Evolutionary conservation across 2,888 invertebrate species (phyloP).

Genomic region (Corbicula japonica): DNA sequence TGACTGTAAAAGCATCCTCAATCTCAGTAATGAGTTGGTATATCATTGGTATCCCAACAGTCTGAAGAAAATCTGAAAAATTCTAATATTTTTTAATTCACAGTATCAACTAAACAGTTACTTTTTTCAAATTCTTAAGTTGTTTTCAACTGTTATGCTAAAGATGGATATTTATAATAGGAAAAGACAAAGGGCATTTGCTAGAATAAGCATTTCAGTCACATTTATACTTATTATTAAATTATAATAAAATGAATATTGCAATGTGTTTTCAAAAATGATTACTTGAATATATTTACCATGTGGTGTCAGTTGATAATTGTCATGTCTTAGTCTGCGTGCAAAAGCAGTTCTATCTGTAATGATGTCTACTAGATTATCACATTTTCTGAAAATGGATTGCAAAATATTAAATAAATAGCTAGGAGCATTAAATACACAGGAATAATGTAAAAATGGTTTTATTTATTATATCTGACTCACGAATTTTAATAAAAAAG

Average conservation of each 20-base stretch:
- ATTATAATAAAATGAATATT: neutral
- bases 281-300: conserved; percentile 11
- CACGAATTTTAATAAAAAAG: neutral
- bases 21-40: conserved; percentile 20
- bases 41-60: conserved; percentile 30
- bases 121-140: no score
- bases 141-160: neutral
- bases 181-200: neutral
- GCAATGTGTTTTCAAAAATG: no score
- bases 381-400: conserved; percentile 22
- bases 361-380: conserved; percentile 6
- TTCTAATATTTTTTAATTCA: neutral
- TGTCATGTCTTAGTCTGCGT: conserved; percentile 14
- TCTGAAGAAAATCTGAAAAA: neutral
- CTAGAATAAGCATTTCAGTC: neutral
- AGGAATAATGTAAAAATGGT: no score
- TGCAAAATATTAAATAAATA: neutral
- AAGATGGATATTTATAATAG: neutral
- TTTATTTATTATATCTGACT: neutral
- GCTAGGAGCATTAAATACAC: no score
- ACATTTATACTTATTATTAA: conserved; percentile 5
- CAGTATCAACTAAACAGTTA: conserved; percentile 11
- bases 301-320: neutral
- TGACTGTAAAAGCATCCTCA: conserved; percentile 34
- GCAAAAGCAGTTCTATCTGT: conserved; percentile 24